Base-by-base conservation (phyloP, 2,797 vertebrate species). In the Lepilemur ruficaudatus region DNA sequence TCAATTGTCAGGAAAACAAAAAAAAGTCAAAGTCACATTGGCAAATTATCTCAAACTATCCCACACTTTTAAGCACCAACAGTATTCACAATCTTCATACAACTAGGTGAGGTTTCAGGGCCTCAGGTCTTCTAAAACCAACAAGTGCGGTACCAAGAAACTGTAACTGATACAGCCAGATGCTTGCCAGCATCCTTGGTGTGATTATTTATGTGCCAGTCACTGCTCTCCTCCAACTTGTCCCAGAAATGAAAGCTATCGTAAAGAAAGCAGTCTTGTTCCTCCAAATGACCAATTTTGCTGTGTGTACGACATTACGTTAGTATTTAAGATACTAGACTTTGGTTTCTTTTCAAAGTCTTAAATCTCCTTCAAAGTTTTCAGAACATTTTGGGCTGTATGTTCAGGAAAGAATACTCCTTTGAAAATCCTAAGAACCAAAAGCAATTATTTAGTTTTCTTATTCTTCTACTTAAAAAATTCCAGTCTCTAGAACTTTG, bases 1-100 rank as follows among this genome's bases (percentile, higher is more conserved):
- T 82, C 70, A 72, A 92, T 46, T 83, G 93, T 91, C 96, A 95
- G 93, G 80, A 96, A 97, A 97, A 95, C 41, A 70, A 89, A 96
- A 91, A 73, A 30, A 70, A 5, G 38, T 38, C 38, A 48, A 15
- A 48, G 13, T 96, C 69, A 25, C n/a, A 70, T 7, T 10, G 72
- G 84, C 78, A 76, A 87, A 75, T 55, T 30, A 75, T 78, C 72
- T 83, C 59, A 55, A 63, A 20, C 52, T 95, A n/a, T 18, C 15
- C 32, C 32, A 65, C 65, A 85, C 46, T 84, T 70, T 48, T 83
- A 61, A 80, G 84, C 82, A 89, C 82, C 50, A 96, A 41, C 84
- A 46, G 14, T 65, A 90, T 76, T 94, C 96, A 86, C 28, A 57
- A 79, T 83, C 89, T 1, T 82, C 92, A 67, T 0, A 76, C 23